Evolutionary conservation across 1,140 invertebrate genomes (phyloP).

Genomic region (Hycleus phaleratus): DNA sequence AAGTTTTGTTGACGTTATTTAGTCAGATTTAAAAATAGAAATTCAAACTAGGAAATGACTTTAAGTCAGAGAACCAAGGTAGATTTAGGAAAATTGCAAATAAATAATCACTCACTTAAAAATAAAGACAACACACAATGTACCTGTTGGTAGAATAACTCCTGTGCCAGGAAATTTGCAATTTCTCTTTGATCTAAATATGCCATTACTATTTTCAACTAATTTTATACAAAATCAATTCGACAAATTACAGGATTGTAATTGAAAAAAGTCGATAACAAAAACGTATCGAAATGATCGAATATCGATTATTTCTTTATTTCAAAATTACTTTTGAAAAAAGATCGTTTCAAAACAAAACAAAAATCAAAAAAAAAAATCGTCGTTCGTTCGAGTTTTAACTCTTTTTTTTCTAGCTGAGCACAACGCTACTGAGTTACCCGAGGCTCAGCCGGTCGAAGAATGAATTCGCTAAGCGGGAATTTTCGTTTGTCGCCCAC

Average conservation of each 20-base stretch:
- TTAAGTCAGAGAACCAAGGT: conserved; percentile 2
- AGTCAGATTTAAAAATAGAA: conserved; percentile 17
- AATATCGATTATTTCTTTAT: neutral
- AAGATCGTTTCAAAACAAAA: neutral
- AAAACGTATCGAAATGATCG: neutral
- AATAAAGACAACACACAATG: conserved; percentile 4
- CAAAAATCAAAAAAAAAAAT: neutral
- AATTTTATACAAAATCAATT: too few relatives aligned
- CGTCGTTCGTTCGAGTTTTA: conserved; percentile 37
- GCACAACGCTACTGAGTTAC: conserved; percentile 14
- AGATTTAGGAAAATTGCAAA: neutral
- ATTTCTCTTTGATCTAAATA: conserved; percentile 69
- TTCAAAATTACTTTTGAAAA: neutral
- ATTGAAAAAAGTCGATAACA: neutral
- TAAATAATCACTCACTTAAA: neutral
- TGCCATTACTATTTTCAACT: conserved; percentile 27
- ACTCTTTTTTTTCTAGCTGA: conserved; percentile 14
- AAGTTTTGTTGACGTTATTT: conserved; percentile 12
- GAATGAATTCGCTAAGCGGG: conserved; percentile 30
- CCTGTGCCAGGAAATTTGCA: conserved; percentile 69
- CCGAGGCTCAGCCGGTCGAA: conserved; percentile 34
- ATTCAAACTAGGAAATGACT: conserved; percentile 18
- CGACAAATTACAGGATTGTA: neutral
- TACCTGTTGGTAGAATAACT: conserved; percentile 62
- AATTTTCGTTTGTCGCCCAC: conserved; percentile 39